Percentiles rank a stretch among this genome's conserved stretches.
phyloP scores from a whole-genome alignment of 1,140 invertebrate genomes.

The Pseudomyrmex cubaensis region DNA sequence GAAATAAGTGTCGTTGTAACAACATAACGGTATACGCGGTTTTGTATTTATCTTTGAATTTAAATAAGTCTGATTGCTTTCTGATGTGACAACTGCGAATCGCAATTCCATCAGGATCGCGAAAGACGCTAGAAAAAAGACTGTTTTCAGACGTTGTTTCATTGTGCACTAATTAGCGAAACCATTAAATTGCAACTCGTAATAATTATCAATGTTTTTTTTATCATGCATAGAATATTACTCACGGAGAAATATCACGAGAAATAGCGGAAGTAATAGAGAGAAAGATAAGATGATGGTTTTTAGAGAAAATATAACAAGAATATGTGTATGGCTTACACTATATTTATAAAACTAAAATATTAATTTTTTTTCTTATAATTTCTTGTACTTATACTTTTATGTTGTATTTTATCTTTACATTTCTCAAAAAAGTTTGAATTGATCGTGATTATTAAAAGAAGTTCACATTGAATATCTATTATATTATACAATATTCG shows the following conservation, averaged over 20 bases:
- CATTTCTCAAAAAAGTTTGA: too few species aligned
- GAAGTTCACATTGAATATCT: too few species aligned
- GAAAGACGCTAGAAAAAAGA: neutral
- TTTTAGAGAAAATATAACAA: neutral
- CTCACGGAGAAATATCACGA: conserved; percentile 31
- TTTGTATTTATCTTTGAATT: neutral
- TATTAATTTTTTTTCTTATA: too few species aligned
- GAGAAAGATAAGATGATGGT: neutral
- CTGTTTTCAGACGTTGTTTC: conserved; percentile 23
- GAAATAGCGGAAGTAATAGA: conserved; percentile 18
- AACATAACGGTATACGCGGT: too few species aligned
- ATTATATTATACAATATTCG: too few species aligned
- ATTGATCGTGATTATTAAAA: too few species aligned
- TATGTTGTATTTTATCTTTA: too few species aligned
- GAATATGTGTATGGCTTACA: too few species aligned
- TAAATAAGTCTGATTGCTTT: neutral
- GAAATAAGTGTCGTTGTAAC: neutral
- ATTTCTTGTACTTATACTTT: too few species aligned
- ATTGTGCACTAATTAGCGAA: conserved; percentile 55
- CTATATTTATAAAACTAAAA: too few species aligned
- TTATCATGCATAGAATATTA: conserved; percentile 35
- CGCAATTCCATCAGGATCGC: neutral
- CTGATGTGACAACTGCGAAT: neutral
- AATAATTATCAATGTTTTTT: conserved; percentile 23
- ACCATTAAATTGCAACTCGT: neutral